phyloP scores from a whole-genome alignment of 2,113 vertebrate genomes.

The Mirza zaza region DNA sequence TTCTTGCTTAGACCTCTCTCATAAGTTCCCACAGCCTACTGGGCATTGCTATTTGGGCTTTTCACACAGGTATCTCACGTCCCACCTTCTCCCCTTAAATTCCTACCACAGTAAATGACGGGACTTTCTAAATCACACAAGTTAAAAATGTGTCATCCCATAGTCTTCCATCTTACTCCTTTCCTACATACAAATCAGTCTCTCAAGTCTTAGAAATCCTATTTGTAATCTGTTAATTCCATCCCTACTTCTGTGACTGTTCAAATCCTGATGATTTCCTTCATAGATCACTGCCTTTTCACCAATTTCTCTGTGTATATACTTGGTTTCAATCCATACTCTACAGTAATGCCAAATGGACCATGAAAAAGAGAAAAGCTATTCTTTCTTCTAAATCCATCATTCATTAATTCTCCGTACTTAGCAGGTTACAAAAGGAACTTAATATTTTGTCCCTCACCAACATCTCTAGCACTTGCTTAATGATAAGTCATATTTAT shows the following conservation, averaged over 20 bases:
- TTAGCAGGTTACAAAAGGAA: background rate
- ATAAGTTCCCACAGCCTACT: background rate
- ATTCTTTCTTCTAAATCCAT: background rate
- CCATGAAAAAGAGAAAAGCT: background rate
- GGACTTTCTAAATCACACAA: background rate
- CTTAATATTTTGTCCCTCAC: background rate
- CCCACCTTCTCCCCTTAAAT: background rate
- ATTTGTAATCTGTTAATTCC: constrained; percentile 6
- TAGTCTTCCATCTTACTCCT: background rate
- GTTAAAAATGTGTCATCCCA: background rate
- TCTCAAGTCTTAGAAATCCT: background rate
- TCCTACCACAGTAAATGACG: background rate
- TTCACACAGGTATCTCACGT: background rate
- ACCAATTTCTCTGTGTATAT: background rate
- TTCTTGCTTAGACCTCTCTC: background rate
- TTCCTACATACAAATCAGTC: background rate
- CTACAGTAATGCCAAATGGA: background rate
- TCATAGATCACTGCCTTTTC: background rate
- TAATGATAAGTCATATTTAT: background rate
- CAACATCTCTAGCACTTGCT: background rate
- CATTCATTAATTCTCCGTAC: background rate
- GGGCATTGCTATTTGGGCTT: background rate
- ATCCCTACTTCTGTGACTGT: background rate
- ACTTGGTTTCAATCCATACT: background rate
- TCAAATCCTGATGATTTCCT: background rate